Conservation (phyloP, 2,113 vertebrate genomes). For the Syngnathoides biaculeatus region DNA sequence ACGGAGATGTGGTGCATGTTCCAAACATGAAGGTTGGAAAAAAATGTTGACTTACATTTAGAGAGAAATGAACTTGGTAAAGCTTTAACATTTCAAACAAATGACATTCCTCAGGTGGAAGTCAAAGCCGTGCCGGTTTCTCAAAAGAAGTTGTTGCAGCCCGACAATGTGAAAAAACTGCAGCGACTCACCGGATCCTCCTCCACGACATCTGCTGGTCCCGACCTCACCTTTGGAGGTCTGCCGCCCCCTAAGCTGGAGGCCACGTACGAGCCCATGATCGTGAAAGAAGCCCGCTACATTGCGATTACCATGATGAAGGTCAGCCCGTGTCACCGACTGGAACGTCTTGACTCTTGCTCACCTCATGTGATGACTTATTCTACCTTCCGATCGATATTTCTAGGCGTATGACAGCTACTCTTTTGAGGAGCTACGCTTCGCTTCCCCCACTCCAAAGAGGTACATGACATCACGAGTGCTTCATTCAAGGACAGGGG, state of each 20-base stretch:
- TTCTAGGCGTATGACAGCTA: constrained; percentile 94
- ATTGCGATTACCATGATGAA: constrained; percentile 99
- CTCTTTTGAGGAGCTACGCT: constrained; percentile 97
- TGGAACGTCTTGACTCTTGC: neutral
- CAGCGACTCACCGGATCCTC: constrained; percentile 86
- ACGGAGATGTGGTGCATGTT: constrained; percentile 96
- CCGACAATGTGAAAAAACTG: constrained; percentile 85
- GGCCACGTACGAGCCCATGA: constrained; percentile 96
- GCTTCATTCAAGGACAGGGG: neutral
- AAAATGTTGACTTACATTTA: neutral
- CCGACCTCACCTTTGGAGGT: constrained; percentile 93
- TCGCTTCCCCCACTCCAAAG: constrained; percentile 97
- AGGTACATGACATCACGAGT: constrained; percentile 71
- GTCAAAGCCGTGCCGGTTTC: constrained; percentile 97
- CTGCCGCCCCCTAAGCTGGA: constrained; percentile 92
- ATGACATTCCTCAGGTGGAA: constrained; percentile 80
- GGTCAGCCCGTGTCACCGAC: constrained; percentile 67
- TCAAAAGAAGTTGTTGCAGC: constrained; percentile 93
- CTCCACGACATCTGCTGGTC: constrained; percentile 68
- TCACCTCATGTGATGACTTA: neutral
- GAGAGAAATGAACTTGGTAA: neutral
- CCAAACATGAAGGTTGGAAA: constrained; percentile 94
- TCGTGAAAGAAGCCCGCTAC: constrained; percentile 96
- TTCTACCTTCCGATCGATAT: neutral
- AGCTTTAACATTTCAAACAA: neutral